phyloP scores from a whole-genome alignment of 2,797 vertebrate genomes.

The Periophthalmus magnuspinnatus region DNA sequence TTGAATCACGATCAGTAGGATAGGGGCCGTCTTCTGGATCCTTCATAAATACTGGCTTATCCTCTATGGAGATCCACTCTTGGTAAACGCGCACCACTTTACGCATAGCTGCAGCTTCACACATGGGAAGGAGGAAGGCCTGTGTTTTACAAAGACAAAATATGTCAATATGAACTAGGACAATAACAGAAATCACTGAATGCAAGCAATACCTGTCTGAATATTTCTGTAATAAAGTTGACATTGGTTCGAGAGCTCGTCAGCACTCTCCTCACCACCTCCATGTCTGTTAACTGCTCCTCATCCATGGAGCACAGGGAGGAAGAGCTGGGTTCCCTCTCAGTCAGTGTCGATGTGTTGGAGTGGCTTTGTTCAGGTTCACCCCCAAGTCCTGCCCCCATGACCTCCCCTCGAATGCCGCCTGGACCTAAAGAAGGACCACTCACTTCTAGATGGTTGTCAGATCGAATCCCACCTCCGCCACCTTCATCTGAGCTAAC shows the following conservation, averaged over 20 bases:
- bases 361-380: conserved; percentile 96
- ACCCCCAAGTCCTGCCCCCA: conserved; percentile 75
- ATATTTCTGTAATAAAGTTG: conserved; percentile 98
- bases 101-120: conserved; percentile 96
- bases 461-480: conserved; percentile 68
- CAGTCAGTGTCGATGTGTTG: conserved; percentile 96
- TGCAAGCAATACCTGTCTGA: conserved; percentile 87
- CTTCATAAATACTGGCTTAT: conserved; percentile 96
- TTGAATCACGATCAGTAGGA: conserved; percentile 58
- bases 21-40: conserved; percentile 85
- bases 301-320: conserved; percentile 98
- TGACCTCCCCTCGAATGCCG: conserved; percentile 75
- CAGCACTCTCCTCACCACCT: conserved; percentile 89
- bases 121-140: conserved; percentile 96
- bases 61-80: conserved; percentile 97
- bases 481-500: conserved; percentile 75
- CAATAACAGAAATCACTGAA: neutral
- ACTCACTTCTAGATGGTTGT: conserved; percentile 61
- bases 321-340: conserved; percentile 96
- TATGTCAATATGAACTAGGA: neutral
- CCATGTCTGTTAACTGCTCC: conserved; percentile 89
- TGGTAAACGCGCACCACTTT: conserved; percentile 98
- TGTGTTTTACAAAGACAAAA: conserved; percentile 41
- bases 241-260: conserved; percentile 92
- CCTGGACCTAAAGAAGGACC: conserved; percentile 38